Base-by-base conservation (phyloP, 2,797 vertebrate species). In the Sarcophilus harrisii region DNA sequence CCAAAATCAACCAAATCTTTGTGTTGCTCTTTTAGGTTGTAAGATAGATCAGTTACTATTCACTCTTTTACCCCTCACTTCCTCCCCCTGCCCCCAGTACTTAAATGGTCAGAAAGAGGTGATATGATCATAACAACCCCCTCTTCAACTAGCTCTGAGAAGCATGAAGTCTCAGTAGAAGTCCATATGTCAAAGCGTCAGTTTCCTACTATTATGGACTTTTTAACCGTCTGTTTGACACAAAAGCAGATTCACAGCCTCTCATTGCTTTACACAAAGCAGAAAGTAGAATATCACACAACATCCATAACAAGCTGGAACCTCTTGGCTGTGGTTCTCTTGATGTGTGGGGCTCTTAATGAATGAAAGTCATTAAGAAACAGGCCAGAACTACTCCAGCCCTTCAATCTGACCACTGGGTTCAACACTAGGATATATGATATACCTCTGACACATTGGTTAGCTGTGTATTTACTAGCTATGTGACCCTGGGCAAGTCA, bases 1-100 rank as follows among this genome's bases (percentile, higher is more conserved):
- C 38, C 73, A 93, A 58, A 66, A 95, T 97, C 93, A 87, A 87
- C 96, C 94, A 94, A 91, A 91, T 95, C 95, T 12, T 1, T 8
- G 94, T 38, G 96, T 92, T 97, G 98, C 96, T 98, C 98, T 97
- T 98, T 97, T 98, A 90, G 96, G 95, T 49, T 95, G 93, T 11
- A 92, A 91, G 92, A 29, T 54, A 92, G 38, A 90, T 90, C 24
- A n/a, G n/a, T n/a, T n/a, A n/a, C n/a, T 1, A 90, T 73, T 57
- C 0, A 55, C 62, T 66, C 11, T 52, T 32, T 49, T 1, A 32
- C 30, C 87, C 49, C 87, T 89, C 0, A 5, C 90, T 11, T 90
- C 81, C 5, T 58, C 89, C 66, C 24, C 52, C 91, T 6, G 38
- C 4, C 12, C 57, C 62, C 59, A 24, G 57, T 0, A 0, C 16